These are phyloP conservation scores for Pempheris klunzingeri DNA, from an alignment of 2,797 vertebrate species.

Conservation along the genomic window DNA sequence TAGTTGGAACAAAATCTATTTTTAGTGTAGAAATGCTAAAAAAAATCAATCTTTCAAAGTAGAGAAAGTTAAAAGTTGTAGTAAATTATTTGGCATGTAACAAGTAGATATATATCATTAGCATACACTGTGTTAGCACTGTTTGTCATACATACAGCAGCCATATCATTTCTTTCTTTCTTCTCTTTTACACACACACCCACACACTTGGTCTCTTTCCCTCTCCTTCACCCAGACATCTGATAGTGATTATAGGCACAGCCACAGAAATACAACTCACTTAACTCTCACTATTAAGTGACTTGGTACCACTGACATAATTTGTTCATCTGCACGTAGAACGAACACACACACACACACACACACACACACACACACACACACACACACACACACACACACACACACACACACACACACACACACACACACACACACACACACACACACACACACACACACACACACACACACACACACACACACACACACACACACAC, in stretches of 20 bases:
- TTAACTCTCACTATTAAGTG: slow-evolving; percentile 73
- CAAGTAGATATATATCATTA: background rate
- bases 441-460: slow-evolving; percentile 40
- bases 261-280: slow-evolving; percentile 68
- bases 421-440: slow-evolving; percentile 22
- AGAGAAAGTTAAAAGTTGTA: background rate
- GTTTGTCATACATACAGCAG: slow-evolving; percentile 18
- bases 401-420: slow-evolving; percentile 21
- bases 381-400: slow-evolving; percentile 3
- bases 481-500: slow-evolving; percentile 1
- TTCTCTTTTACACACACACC: slow-evolving; percentile 1
- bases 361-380: slow-evolving; percentile 1
- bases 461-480: slow-evolving; percentile 12
- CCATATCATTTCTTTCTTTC: slow-evolving; percentile 10
- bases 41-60: background rate
- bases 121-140: background rate
- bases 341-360: slow-evolving; percentile 37
- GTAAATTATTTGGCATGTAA: background rate
- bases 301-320: slow-evolving; percentile 69
- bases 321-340: slow-evolving; percentile 68
- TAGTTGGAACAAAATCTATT: background rate
- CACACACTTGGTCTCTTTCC: slow-evolving; percentile 21
- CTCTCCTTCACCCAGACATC: slow-evolving; percentile 68
- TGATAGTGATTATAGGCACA: slow-evolving; percentile 78
- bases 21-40: background rate